Conservation (phyloP, 2,113 vertebrate genomes). For the Eurypyga helias region DNA sequence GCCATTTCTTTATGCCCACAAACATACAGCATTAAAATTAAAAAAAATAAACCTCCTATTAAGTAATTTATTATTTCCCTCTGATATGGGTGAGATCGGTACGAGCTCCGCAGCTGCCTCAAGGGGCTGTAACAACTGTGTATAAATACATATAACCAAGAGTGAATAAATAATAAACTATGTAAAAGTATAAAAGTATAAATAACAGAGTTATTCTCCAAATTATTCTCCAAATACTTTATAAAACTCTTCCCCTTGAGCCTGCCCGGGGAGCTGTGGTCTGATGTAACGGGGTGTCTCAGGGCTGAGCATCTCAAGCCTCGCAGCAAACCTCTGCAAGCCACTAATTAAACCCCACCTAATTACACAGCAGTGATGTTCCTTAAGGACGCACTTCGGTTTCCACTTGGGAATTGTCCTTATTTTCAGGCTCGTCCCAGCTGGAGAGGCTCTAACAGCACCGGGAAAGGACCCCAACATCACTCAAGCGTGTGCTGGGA, state of each 20-base stretch:
- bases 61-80: background rate
- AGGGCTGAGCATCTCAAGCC: background rate
- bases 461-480: background rate
- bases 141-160: background rate
- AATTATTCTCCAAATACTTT: background rate
- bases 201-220: background rate
- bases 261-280: fast-evolving
- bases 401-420: background rate
- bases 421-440: background rate
- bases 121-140: constrained; percentile 29
- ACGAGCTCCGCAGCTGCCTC: constrained; percentile 37
- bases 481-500: background rate
- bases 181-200: background rate
- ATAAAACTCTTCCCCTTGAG: background rate
- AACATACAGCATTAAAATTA: background rate
- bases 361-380: background rate
- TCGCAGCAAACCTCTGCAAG: background rate
- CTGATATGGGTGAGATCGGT: background rate
- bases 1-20: background rate
- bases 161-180: background rate
- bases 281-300: background rate
- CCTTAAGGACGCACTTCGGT: background rate
- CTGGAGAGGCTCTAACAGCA: background rate
- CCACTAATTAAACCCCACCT: background rate
- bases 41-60: background rate